Evolutionary conservation across 2,797 vertebrate species (phyloP).

Genomic region (Apogon talboti): DNA sequence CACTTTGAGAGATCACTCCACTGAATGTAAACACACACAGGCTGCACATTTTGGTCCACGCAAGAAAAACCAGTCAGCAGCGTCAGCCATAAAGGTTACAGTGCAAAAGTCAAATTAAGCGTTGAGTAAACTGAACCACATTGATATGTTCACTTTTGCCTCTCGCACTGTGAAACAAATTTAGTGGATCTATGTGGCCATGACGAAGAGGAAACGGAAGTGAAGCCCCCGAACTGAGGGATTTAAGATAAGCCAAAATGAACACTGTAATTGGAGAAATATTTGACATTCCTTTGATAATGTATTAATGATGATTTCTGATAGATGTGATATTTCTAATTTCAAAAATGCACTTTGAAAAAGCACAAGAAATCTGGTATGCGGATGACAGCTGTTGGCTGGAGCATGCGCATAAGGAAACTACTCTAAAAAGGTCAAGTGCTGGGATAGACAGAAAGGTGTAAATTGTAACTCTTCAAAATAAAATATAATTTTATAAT

Average conservation of each 20-base stretch:
- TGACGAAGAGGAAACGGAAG: conserved; percentile 68
- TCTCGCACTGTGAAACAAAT: conserved; percentile 1
- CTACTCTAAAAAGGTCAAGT: background rate
- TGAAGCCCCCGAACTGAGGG: background rate
- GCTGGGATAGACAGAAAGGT: conserved; percentile 1
- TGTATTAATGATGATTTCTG: too few species aligned
- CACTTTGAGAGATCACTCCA: conserved; percentile 43
- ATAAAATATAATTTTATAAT: conserved; percentile 16
- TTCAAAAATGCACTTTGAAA: background rate
- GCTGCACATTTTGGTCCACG: conserved; percentile 42
- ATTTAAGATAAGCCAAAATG: background rate
- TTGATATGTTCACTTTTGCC: conserved; percentile 20
- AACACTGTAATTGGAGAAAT: background rate
- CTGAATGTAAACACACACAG: conserved; percentile 21
- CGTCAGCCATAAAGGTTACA: background rate
- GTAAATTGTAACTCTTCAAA: conserved; percentile 10
- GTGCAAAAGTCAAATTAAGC: background rate
- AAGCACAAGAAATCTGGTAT: background rate
- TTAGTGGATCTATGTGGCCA: conserved; percentile 21
- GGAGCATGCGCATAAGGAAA: conserved; percentile 33
- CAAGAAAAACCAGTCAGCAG: background rate
- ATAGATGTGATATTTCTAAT: background rate
- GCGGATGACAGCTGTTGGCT: background rate
- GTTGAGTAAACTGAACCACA: background rate
- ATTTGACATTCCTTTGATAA: background rate